A percentile compares a stretch with the other conserved stretches of the same genome.
phyloP scores from a whole-genome alignment of 2,113 vertebrate species.

The Himantopus leucocephalus region DNA sequence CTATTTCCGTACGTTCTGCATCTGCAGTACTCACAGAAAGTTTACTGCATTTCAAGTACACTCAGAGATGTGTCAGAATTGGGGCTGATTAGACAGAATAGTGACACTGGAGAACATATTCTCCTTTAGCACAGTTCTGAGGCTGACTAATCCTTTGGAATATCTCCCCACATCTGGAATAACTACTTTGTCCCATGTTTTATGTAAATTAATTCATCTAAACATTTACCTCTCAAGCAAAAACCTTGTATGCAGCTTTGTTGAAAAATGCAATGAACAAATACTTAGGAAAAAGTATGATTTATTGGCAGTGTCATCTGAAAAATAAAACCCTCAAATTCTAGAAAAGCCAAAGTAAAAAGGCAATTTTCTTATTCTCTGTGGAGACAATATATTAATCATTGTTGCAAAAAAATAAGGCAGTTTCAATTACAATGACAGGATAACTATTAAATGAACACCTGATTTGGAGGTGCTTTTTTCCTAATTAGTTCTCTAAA shows the following conservation, averaged over 20 bases:
- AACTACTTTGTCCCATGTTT: background rate
- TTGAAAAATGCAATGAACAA: background rate
- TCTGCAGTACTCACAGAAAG: conserved; percentile 10
- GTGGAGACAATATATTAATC: background rate
- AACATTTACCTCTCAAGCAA: background rate
- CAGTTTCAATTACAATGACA: background rate
- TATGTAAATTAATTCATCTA: conserved; percentile 15
- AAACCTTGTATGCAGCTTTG: background rate
- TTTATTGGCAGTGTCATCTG: background rate
- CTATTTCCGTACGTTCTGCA: conserved; percentile 9
- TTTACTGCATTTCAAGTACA: conserved; percentile 41
- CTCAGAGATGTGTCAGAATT: conserved; percentile 55
- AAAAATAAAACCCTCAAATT: background rate
- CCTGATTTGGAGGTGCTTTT: background rate
- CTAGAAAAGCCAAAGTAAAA: background rate
- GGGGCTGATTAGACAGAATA: conserved; percentile 60
- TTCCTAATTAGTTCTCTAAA: background rate
- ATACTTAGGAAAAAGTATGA: background rate
- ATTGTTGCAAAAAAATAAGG: background rate
- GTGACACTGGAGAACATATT: conserved; percentile 28
- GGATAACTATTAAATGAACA: background rate
- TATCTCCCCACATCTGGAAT: conserved; percentile 19
- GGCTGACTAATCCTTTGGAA: conserved; percentile 46
- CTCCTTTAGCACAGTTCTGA: background rate
- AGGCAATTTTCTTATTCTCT: background rate